These are phyloP conservation scores for Drosophila helvetica DNA, from an alignment of 2,888 invertebrate species.

Conservation along the genomic window DNA sequence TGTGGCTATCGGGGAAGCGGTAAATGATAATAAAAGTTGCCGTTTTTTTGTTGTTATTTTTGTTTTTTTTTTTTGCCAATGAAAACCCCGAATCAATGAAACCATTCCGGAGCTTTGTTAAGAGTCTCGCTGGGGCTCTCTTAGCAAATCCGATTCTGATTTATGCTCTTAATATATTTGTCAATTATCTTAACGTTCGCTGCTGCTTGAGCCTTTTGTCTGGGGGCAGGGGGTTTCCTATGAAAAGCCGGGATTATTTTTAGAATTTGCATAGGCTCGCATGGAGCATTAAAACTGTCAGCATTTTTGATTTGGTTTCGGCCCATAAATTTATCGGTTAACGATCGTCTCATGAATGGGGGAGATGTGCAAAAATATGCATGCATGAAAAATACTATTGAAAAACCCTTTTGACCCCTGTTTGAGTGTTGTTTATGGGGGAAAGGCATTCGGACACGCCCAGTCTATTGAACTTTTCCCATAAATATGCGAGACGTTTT, in stretches of 20 bases:
- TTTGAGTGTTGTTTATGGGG: slow-evolving; percentile 48
- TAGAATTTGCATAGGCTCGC: slow-evolving; percentile 30
- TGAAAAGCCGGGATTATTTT: slow-evolving; percentile 56
- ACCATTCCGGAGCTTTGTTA: slow-evolving; percentile 58
- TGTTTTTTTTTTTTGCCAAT: slow-evolving; percentile 42
- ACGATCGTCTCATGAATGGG: slow-evolving; percentile 48
- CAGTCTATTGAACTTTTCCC: slow-evolving; percentile 67
- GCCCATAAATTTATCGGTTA: slow-evolving; percentile 63
- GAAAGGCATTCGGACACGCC: slow-evolving; percentile 71
- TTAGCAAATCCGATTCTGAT: slow-evolving; percentile 76
- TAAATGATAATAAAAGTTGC: slow-evolving; percentile 80
- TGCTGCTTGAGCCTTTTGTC: slow-evolving; percentile 67
- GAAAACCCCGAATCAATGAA: slow-evolving; percentile 67
- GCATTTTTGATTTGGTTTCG: slow-evolving; percentile 62
- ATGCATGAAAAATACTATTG: no score
- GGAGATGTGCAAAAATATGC: slow-evolving; percentile 57
- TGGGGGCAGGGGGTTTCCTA: slow-evolving; percentile 33
- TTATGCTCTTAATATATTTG: slow-evolving; percentile 78
- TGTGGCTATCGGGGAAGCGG: slow-evolving; percentile 69
- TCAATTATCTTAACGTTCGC: slow-evolving; percentile 75
- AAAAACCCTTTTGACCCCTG: slow-evolving; percentile 64
- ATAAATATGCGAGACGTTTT: slow-evolving; percentile 62
- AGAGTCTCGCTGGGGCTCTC: slow-evolving; percentile 63
- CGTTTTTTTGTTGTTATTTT: slow-evolving; percentile 18
- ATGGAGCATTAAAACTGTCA: slow-evolving; percentile 65